phyloP scores from a whole-genome alignment of 1,140 invertebrate species.

The Camponotus pennsylvanicus region DNA sequence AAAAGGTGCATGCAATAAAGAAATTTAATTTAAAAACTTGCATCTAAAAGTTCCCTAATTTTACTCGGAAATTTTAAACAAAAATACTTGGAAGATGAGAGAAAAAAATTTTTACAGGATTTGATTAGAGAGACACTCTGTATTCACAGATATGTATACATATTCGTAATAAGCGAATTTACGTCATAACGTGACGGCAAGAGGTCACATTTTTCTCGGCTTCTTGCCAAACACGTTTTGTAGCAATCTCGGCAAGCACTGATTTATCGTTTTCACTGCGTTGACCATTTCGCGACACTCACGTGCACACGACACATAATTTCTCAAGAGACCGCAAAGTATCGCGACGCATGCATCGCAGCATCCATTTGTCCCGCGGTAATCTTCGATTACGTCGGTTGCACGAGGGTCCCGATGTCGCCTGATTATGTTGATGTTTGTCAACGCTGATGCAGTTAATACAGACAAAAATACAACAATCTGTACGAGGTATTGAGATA shows the following conservation, averaged over 20 bases:
- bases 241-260: background rate
- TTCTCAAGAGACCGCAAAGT: constrained; percentile 51
- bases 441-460: background rate
- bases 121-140: too few relatives aligned
- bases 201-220: constrained; percentile 1
- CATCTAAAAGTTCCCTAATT: too few relatives aligned
- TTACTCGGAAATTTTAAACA: too few relatives aligned
- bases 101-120: too few relatives aligned
- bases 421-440: constrained; percentile 8
- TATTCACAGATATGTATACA: too few relatives aligned
- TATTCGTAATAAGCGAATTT: background rate
- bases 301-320: constrained; percentile 59
- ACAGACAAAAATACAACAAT: background rate
- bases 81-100: too few relatives aligned
- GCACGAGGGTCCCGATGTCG: background rate
- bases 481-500: too few relatives aligned
- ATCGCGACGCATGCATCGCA: background rate
- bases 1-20: too few relatives aligned
- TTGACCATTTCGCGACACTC: background rate
- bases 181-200: background rate
- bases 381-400: constrained; percentile 25
- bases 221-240: background rate
- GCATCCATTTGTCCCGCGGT: background rate
- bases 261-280: constrained; percentile 17
- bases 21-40: too few relatives aligned